phyloP scores from a whole-genome alignment of 2,888 invertebrate species.

The Caenorhabditis drosophilae region DNA sequence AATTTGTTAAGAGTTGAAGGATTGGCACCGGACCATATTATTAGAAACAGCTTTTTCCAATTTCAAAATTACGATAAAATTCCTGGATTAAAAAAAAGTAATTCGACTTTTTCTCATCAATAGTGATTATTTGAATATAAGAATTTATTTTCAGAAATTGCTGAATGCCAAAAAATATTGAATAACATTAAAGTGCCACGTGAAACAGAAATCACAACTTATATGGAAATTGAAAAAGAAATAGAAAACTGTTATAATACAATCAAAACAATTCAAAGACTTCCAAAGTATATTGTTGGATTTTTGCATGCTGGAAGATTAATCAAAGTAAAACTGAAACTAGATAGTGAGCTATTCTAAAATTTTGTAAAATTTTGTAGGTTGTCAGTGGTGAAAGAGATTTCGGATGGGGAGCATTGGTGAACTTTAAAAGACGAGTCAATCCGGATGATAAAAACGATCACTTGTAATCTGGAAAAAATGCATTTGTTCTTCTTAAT shows the following conservation, averaged over 20 bases:
- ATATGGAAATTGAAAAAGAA: slow-evolving; percentile 20
- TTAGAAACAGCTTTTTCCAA: slow-evolving; percentile 96
- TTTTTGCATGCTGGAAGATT: slow-evolving; percentile 93
- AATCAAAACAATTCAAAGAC: slow-evolving; percentile 81
- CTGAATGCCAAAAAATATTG: slow-evolving; percentile 3
- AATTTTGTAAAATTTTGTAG: slow-evolving; percentile 29
- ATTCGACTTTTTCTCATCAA: slow-evolving; percentile 67
- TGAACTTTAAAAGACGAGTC: slow-evolving; percentile 71
- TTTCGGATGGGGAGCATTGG: slow-evolving; percentile 95
- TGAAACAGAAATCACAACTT: slow-evolving; percentile 31
- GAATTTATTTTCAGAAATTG: slow-evolving; percentile 14
- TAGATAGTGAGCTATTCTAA: neutral
- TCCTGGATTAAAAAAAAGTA: slow-evolving; percentile 85
- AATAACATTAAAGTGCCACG: slow-evolving; percentile 12
- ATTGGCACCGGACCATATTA: slow-evolving; percentile 98
- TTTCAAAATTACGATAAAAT: slow-evolving; percentile 97
- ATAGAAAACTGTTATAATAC: slow-evolving; percentile 71
- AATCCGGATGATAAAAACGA: slow-evolving; percentile 71
- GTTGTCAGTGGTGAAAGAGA: slow-evolving; percentile 73
- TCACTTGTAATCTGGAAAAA: slow-evolving; percentile 73
- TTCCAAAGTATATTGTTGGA: slow-evolving; percentile 86
- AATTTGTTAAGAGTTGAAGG: slow-evolving; percentile 89
- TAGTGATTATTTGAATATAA: neutral
- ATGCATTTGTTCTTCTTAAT: slow-evolving; percentile 1
- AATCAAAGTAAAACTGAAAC: slow-evolving; percentile 77